Evolutionary conservation across 2,797 vertebrate species (phyloP).

Genomic region (Manis crassicaudata): DNA sequence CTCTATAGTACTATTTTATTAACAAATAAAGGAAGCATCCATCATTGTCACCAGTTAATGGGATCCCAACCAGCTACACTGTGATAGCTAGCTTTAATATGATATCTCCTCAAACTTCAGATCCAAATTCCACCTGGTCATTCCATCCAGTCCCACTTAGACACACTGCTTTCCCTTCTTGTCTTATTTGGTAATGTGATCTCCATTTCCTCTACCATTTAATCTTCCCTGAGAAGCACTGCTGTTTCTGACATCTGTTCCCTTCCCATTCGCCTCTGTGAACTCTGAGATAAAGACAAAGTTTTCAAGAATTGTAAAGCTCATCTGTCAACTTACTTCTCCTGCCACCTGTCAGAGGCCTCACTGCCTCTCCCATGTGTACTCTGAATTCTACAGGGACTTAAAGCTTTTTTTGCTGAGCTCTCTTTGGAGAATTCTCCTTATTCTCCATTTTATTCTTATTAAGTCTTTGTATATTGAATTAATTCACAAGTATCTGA

Average conservation of each 20-base stretch:
- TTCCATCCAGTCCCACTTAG: background rate
- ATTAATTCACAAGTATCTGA: background rate
- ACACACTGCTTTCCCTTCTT: background rate
- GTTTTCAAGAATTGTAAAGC: conserved; percentile 62
- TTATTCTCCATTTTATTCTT: background rate
- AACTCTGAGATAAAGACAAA: conserved; percentile 42
- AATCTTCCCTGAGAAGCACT: conserved; percentile 46
- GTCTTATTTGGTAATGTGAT: conserved; percentile 16
- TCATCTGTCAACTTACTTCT: conserved; percentile 62
- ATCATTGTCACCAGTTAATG: background rate
- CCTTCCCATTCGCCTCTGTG: conserved; percentile 33
- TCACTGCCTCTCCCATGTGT: background rate
- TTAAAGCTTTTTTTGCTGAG: background rate
- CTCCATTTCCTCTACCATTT: conserved; percentile 51
- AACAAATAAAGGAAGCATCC: background rate
- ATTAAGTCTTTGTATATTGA: background rate
- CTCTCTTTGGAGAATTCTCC: background rate
- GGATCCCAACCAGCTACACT: background rate
- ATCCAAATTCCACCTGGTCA: conserved; percentile 33
- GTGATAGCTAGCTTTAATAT: background rate
- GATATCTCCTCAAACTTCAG: background rate
- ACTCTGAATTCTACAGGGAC: background rate
- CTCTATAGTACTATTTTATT: background rate
- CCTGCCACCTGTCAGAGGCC: conserved; percentile 58
- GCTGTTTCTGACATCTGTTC: conserved; percentile 64